Percentiles rank a stretch among this genome's conserved stretches.
Conservation (phyloP, 1,140 invertebrate species). For the Pissodes strobi region DNA sequence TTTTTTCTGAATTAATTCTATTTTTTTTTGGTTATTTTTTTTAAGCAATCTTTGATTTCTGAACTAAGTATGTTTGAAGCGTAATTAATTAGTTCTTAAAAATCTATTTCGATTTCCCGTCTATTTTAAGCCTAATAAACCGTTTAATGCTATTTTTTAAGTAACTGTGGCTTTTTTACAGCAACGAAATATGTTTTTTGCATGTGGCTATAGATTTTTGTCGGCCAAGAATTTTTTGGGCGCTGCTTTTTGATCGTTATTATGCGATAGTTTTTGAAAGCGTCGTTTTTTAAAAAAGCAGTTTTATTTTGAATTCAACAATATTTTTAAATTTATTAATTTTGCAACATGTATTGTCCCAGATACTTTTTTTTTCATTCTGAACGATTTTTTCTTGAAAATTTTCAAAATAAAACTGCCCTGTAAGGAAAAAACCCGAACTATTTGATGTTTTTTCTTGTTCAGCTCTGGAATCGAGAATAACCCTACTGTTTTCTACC, state of each 20-base stretch:
- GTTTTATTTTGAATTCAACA: not conserved
- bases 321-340: no score
- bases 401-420: conserved; percentile 5
- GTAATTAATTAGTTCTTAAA: no score
- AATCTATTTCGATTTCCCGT: no score
- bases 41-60: not conserved
- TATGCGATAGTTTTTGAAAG: conserved; percentile 43
- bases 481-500: conserved; percentile 93
- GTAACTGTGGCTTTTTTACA: no score
- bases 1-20: no score
- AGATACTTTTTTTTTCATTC: not conserved
- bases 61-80: no score
- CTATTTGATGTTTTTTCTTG: conserved; percentile 41
- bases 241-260: conserved; percentile 49
- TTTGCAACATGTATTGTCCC: no score
- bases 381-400: no score
- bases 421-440: no score
- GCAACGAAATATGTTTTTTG: conserved; percentile 40
- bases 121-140: no score
- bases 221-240: conserved; percentile 51
- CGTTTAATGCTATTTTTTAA: no score
- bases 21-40: no score
- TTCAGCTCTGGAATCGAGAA: conserved; percentile 92
- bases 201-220: conserved; percentile 56
- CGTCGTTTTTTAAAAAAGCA: conserved; percentile 9